Base-by-base conservation (phyloP, 2,888 invertebrate species). In the Drosophila kanekoi region DNA sequence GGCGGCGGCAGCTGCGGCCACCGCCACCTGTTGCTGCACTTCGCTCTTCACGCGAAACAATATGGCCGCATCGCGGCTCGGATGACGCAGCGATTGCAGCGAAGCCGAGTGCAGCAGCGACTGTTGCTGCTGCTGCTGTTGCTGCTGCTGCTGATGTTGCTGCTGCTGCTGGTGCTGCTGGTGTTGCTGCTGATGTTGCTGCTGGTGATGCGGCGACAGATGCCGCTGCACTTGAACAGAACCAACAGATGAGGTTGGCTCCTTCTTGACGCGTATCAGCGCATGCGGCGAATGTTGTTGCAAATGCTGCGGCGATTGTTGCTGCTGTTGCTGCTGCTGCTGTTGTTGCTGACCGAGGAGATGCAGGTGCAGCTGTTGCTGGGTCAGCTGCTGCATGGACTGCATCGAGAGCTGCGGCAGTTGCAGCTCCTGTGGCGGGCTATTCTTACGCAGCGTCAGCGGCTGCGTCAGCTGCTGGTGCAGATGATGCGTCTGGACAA, bases 71-170 rank as follows among this genome's bases (percentile, higher is more conserved):
- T 93, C 93, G n/a, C 93, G 91, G 59, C 89, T 91, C 14, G 93
- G 93, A 85, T 94, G 93, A 3, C 93, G 92, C 71, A 94, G 75
- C 38, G 90, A 81, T 41, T 93, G 92, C 62, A 93, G 90, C 35
- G 93, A 92, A 35, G 92, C 92, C 38, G 92, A 92, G 67, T 93
- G 93, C 79, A 93, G 87, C 11, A 92, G 82, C 14, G 91, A 79
- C 43, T 84, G 79, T 23, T 90, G 90, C 28, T 89, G 84, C 41
- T 90, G 89, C 3, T 89, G 83, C 13, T 90, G 79, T 49, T 90
- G 89, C 3, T 90, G 84, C 1, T 84, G 90, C 6, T 89, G 89
- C 4, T 86, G 89, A 3, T 87, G 90, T 0, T 84, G 89, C 4
- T 89, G 86, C 8, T 89, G 86, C 10, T 86, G 88, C 0, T 89